Conservation (phyloP, 64 coral and sea anemone species). For the Orbicella faveolata region DNA sequence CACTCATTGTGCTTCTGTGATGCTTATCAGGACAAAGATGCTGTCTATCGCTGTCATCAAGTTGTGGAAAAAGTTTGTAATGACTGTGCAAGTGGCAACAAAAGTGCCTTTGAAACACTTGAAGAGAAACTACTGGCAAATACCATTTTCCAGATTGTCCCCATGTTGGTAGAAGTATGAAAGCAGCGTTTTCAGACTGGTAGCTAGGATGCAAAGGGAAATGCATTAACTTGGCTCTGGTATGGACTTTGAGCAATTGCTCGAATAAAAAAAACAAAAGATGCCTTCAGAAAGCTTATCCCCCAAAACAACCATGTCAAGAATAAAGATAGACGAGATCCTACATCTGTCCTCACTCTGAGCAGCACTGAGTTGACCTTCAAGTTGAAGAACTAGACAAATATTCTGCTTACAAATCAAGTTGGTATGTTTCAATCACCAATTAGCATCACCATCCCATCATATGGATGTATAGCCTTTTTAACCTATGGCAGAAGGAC, state of each 20-base stretch:
- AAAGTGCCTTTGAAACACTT: background rate
- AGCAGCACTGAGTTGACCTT: constrained; percentile 33
- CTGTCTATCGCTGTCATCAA: no score
- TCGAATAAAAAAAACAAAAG: constrained; percentile 53
- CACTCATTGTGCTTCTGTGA: no score
- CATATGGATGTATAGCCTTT: constrained; percentile 63
- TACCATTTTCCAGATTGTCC: constrained; percentile 56
- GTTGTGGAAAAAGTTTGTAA: no score
- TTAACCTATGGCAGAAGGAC: constrained; percentile 46
- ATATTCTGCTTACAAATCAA: constrained; percentile 47
- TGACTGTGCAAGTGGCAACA: background rate
- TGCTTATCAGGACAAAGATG: no score
- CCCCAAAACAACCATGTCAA: constrained; percentile 65
- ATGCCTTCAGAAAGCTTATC: constrained; percentile 54
- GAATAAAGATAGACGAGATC: constrained; percentile 76
- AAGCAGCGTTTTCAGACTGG: constrained; percentile 72
- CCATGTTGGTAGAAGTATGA: constrained; percentile 81
- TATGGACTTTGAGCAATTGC: constrained; percentile 63
- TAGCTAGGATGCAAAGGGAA: constrained; percentile 54
- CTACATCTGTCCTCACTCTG: constrained; percentile 49
- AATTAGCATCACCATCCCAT: constrained; percentile 40
- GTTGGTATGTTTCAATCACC: constrained; percentile 55
- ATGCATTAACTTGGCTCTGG: constrained; percentile 50
- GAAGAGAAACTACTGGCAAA: constrained; percentile 11
- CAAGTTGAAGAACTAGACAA: constrained; percentile 66